Conservation (phyloP, 2,797 vertebrate species). For the Pitangus sulphuratus region DNA sequence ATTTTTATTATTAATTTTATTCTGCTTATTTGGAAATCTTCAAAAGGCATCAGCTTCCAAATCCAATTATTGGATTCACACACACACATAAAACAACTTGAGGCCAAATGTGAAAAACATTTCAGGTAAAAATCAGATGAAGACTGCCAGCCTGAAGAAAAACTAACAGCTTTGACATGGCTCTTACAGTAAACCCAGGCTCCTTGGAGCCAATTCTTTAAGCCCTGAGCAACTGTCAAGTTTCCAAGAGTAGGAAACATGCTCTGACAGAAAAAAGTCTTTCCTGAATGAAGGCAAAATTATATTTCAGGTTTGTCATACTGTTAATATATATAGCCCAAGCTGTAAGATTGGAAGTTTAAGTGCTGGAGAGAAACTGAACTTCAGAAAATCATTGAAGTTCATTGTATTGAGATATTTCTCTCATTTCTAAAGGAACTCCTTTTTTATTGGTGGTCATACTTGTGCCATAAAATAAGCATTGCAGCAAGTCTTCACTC, state of each 20-base stretch:
- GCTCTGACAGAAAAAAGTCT: neutral
- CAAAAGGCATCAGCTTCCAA: neutral
- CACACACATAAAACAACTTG: neutral
- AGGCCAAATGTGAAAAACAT: neutral
- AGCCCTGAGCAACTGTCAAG: neutral
- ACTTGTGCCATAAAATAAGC: neutral
- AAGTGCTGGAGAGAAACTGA: neutral
- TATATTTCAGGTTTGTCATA: neutral
- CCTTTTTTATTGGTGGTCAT: neutral
- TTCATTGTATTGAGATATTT: neutral
- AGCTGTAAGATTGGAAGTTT: neutral
- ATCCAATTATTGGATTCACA: neutral
- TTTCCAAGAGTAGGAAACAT: neutral
- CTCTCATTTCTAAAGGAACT: neutral
- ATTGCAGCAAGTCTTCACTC: neutral
- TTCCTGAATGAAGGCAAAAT: neutral
- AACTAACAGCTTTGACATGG: neutral
- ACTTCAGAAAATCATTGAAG: neutral
- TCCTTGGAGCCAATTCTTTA: neutral
- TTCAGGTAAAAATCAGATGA: neutral
- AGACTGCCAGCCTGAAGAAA: neutral
- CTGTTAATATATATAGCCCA: neutral
- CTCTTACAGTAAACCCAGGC: neutral
- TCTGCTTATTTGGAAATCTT: neutral
- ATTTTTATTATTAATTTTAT: neutral